Base-by-base conservation (phyloP, 2,888 invertebrate genomes). In the Synanthedon vespiformis region DNA sequence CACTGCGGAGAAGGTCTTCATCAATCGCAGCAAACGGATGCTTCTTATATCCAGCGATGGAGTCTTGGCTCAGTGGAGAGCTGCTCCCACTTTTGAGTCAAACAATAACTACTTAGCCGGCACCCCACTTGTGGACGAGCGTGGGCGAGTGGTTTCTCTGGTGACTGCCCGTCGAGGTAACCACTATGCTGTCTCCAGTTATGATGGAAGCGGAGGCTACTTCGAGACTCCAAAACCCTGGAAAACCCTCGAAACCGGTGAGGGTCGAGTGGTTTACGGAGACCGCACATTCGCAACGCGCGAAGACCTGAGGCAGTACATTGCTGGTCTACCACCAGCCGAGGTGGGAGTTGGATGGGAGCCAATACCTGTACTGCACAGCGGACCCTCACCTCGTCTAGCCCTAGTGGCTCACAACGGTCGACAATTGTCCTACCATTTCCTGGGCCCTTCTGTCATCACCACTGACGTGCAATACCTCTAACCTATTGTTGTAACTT, bases 121-220 rank as follows among this genome's bases (percentile, higher is more conserved):
- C 48, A 58, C 86, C 4, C 84, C 84, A 54, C 57, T 87, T 55
- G 77, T 79, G 56, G 64, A 65, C 68, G 65, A 70, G 54, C 64
- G 62, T 22, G 84, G 84, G 5, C 67, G 62, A 3, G 71, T 86
- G 1, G 72, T 84, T 27, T 80, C 84, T 6, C 56, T 88, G 0
- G 75, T 87, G 55, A 86, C 85, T 2, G 87, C 77, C 0, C 62
- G 61, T 51, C 55, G 66, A 2, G 82, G 81, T 12, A 80, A 79
- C 62, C 77, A 82, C 56, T 88, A 88, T 56, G 87, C 86, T 1
- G 77, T 86, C 12, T 81, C 85, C 8, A 72, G 70, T 1, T 70
- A 78, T 40, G 82, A 85, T 82, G 83, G 86, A n/a, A 76, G 76
- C 47, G 80, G 85, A 54, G 87, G 87, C 0, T 87, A 84, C 72